These are phyloP conservation scores for Styela clava DNA, from an alignment of 23 tunicate species.

Conservation along the genomic window DNA sequence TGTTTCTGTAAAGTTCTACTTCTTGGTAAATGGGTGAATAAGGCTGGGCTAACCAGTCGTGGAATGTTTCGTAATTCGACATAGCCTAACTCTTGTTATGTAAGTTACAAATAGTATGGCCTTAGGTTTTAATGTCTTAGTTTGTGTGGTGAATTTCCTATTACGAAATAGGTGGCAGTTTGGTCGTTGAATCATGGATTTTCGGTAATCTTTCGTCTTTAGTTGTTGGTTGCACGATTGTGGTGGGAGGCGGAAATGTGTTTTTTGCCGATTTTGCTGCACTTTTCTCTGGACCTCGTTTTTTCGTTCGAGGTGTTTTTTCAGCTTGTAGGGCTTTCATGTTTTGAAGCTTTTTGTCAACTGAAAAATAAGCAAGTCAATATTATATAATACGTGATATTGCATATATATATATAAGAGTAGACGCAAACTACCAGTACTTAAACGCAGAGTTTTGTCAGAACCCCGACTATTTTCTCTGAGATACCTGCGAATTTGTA, in stretches of 20 bases:
- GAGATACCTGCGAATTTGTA: too few species aligned
- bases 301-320: conserved; percentile 4
- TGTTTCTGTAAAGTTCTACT: too few species aligned
- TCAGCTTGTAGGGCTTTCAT: conserved; percentile 11
- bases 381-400: background rate
- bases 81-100: too few species aligned
- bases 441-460: too few species aligned
- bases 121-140: too few species aligned
- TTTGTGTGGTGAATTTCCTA: background rate
- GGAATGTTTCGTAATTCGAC: too few species aligned
- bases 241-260: conserved; percentile 9
- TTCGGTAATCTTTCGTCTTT: background rate
- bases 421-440: too few species aligned
- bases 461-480: too few species aligned
- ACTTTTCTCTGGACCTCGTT: conserved; percentile 11
- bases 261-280: conserved; percentile 11
- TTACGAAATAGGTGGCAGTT: conserved; percentile 22
- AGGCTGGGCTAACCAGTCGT: too few species aligned
- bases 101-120: too few species aligned
- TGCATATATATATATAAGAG: background rate
- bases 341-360: conserved; percentile 18
- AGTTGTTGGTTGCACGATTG: background rate
- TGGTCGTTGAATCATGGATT: background rate
- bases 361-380: background rate
- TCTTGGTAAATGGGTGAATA: too few species aligned